A percentile compares a stretch with the other conserved stretches of the same genome.
Evolutionary conservation across 2,888 invertebrate genomes (phyloP).

Genomic region (Oscheius sp.): DNA sequence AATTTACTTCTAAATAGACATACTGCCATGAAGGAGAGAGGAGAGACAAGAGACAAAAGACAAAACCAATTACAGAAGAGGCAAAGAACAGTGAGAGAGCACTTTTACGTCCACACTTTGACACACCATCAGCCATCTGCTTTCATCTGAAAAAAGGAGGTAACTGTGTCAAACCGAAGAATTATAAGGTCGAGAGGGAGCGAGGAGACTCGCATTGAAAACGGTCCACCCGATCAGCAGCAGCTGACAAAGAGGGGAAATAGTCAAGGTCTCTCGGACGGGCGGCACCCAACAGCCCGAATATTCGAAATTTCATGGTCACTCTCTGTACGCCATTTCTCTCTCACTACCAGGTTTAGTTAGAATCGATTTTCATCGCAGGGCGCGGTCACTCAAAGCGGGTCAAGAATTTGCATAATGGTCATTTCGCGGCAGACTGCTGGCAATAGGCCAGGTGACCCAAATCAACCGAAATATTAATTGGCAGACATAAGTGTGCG

Average conservation of each 20-base stretch:
- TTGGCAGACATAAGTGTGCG: constrained; percentile 20
- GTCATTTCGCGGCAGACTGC: constrained; percentile 28
- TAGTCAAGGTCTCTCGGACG: constrained; percentile 34
- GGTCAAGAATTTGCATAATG: constrained; percentile 42
- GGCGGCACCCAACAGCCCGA: constrained; percentile 21
- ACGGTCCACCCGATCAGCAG: constrained; percentile 2
- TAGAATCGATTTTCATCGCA: constrained; percentile 25
- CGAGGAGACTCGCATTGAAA: constrained; percentile 1
- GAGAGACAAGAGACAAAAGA: constrained; percentile 64
- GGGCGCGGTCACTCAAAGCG: constrained; percentile 28
- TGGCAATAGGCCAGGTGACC: constrained; percentile 34
- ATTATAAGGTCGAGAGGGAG: not conserved
- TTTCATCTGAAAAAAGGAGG: constrained; percentile 25
- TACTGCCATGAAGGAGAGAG: constrained; percentile 71
- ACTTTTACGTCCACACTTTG: constrained; percentile 53
- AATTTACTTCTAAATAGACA: constrained; percentile 66
- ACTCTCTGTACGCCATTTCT: not conserved
- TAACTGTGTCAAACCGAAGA: no score
- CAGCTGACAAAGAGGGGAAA: constrained; percentile 29
- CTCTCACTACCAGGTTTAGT: not conserved
- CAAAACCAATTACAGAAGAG: constrained; percentile 65
- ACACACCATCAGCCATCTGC: constrained; percentile 50
- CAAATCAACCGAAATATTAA: constrained; percentile 26
- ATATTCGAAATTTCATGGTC: constrained; percentile 42
- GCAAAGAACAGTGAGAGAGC: constrained; percentile 63